Base-by-base conservation (phyloP, 2,888 invertebrate genomes). In the Melikaiella ostensackeni region DNA sequence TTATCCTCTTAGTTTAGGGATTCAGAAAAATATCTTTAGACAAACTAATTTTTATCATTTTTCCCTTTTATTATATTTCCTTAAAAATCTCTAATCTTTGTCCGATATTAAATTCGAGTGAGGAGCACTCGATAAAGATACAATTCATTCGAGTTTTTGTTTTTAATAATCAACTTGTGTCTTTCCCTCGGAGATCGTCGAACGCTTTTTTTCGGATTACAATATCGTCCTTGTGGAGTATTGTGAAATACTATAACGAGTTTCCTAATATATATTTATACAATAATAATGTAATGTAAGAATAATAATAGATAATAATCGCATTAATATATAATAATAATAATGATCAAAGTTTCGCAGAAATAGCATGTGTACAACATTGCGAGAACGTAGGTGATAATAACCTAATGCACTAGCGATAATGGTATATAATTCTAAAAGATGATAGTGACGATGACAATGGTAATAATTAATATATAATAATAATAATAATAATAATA, bases 201-300 rank as follows among this genome's bases (percentile, higher is more conserved):
- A 70, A 70, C 70, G 70, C 70, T 70, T 50, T 70, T 64, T 66
- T 66, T 70, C 70, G 50, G 59, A 75, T 66, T 62, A 79, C 78
- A 80, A 78, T 76, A 79, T 79, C 84, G 79, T 73, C 64, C 79
- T 82, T 82, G 80, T 84, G 79, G 86, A 83, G 84, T 84, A 86
- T 85, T 86, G 86, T 84, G 81, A 83, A 84, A 84, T 84, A 85
- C 81, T 83, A 81, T 82, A 86, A 84, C 83, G 77, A 84, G 80
- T 81, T 78, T 76, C 75, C 75, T 83, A 79, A 80, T 66, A 75
- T 81, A 78, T 77, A 80, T 42, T 79, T 81, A 82, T 79, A 79
- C 78, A 81, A 74, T 81, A 80, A 79, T 82, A 79, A 79, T 74
- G 76, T 42, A 64, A 38, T 66, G 42, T 27, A 50, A 46, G 6